Evolutionary conservation across 2,113 vertebrate species (phyloP), one percentile per base, ranked within the genome.

Genomic region (Symphodus melops): DNA sequence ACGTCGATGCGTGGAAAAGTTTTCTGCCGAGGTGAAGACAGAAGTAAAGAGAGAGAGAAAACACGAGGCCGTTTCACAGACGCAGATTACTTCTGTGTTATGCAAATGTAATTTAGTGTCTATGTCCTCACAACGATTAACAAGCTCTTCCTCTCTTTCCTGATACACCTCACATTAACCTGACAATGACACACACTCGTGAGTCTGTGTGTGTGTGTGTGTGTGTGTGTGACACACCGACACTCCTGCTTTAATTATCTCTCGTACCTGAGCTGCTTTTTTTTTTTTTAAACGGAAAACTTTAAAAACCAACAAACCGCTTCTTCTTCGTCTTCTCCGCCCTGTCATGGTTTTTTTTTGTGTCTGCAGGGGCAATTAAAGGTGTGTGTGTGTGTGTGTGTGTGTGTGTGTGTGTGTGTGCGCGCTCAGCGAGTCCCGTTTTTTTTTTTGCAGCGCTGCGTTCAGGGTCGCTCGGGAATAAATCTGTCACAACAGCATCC

Each of bases 21-120:
- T 57, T 51, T 41, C 41, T 17, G 59, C 55, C 2, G 1, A 73
- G 64, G 56, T 70, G 23, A 59, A 82, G 75, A 79, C 13, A 51
- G 58, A 66, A 51, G 41, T n/a, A 41, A 59, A 70, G 57, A 66
- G 21, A 17, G 4, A 17, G 5, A 7, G 20, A 56, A 62, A 56
- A 66, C 25, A 14, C 11, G 73, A 85, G 68, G 65, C 44, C 54
- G 46, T 76, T 75, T 65, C 54, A 48, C 67, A 72, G 62, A 8
- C 25, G 14, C 72, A 70, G 49, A 87, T 86, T 79, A 75, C 75
- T 82, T 77, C 83, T 70, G 69, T 51, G 58, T 77, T 85, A 90
- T 87, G 86, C 73, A 88, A 87, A 91, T 90, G 82, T 87, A 83
- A 90, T 90, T 82, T 85, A 60, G 54, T 25, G 48, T 19, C 64